Evolutionary conservation across 2,888 invertebrate genomes (phyloP), one percentile per base, ranked within the genome.

Genomic region (Cosmorhoe ocellata): DNA sequence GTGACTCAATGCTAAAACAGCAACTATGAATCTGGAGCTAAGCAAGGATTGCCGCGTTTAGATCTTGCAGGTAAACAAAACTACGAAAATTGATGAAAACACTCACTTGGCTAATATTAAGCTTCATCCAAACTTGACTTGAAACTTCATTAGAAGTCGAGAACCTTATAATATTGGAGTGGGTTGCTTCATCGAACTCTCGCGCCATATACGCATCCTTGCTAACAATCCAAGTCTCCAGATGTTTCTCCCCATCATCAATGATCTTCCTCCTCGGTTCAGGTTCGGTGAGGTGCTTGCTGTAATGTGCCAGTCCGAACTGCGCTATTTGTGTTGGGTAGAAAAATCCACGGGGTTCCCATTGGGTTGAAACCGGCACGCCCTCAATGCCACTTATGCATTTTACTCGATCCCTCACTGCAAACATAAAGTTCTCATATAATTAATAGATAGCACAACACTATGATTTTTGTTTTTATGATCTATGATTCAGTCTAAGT

Each of bases 301-400:
- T 98, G 82, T 98, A 99, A 85, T 99, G 99, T 7, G 98, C 97
- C 48, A 99, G 85, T 0, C 98, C 99, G 80, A 97, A 99, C 81
- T 99, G 99, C 4, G 99, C 98, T 61, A 99, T 98, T 89, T 99
- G 99, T 0, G 98, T 99, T 0, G 99, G 98, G 86, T 99, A 99
- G 82, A 95, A 98, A 82, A 99, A 99, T 0, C 99, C 99, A 57
- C 94, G 93, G 27, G 95, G 95, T 67, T 98, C 97, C 99, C 99
- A 99, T 76, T 98, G 98, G 0, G 96, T 97, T n/a, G 97, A 97
- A 44, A 98, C 94, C 0, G 98, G 98, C 10, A 98, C 98, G 69
- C 98, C 98, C 74, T 98, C 97, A 9, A 93, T 93, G 0, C 96
- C 99, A 81, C 97, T 98, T 66, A 99, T 95, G 81, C 98, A 99